phyloP scores from a whole-genome alignment of 30 jellyfish, hydroid and myxozoan species.

The Hydractinia echinata region DNA sequence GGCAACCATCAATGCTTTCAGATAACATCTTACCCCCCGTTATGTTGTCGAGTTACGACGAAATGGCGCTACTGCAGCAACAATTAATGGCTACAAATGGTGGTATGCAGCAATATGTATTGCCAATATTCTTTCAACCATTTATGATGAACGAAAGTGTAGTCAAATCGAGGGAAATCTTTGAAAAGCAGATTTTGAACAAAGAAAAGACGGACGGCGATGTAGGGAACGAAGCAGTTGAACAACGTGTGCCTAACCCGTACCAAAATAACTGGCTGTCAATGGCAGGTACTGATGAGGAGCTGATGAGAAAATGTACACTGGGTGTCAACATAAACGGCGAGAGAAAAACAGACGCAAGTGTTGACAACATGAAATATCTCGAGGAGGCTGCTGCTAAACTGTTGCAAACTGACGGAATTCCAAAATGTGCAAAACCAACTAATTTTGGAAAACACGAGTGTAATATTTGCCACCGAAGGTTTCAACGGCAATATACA shows the following conservation, averaged over 20 bases:
- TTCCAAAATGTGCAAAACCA: neutral
- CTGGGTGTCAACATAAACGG: neutral
- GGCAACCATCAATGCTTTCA: neutral
- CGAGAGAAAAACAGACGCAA: neutral
- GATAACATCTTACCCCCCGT: constrained; percentile 21
- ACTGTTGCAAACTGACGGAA: constrained; percentile 8
- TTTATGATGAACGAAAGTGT: neutral
- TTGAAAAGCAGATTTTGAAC: neutral
- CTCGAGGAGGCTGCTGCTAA: constrained; percentile 39
- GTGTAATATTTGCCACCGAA: constrained; percentile 71
- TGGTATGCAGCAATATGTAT: neutral
- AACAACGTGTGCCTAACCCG: neutral
- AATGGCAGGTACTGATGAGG: constrained; percentile 1
- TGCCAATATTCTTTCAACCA: constrained; percentile 35
- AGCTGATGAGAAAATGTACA: neutral
- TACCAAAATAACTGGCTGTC: neutral
- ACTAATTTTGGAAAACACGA: constrained; percentile 47
- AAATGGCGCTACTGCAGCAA: constrained; percentile 18
- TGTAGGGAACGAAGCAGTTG: neutral
- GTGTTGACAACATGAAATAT: constrained; percentile 12
- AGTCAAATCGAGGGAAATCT: neutral
- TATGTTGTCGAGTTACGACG: constrained; percentile 30
- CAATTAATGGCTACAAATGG: neutral
- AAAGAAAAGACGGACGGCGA: neutral
- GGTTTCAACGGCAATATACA: constrained; percentile 59